Conservation (phyloP, 1,140 invertebrate genomes). For the Bombus soroeensis region DNA sequence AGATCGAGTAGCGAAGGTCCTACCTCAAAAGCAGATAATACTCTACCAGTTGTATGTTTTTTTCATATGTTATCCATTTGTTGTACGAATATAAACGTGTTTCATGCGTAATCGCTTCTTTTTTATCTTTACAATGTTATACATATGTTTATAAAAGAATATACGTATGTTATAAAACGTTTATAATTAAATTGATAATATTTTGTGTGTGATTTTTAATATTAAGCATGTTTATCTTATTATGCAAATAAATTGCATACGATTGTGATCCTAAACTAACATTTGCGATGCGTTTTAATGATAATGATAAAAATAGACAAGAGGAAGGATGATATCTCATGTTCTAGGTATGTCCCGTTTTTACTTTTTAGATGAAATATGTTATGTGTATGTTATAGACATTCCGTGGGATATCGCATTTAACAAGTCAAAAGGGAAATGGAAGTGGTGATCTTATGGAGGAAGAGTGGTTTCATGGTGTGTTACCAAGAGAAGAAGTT, state of each 20-base stretch:
- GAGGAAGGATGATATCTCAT: background rate
- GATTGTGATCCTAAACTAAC: slow-evolving; percentile 21
- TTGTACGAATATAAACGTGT: slow-evolving; percentile 41
- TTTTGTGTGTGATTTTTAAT: slow-evolving; percentile 1
- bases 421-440: slow-evolving; percentile 75
- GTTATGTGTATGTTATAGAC: slow-evolving; percentile 65
- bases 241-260: background rate
- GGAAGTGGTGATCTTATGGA: slow-evolving; percentile 86
- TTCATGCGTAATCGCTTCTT: slow-evolving; percentile 37
- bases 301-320: background rate
- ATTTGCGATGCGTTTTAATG: background rate
- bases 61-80: slow-evolving; percentile 60
- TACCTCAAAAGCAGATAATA: slow-evolving; percentile 70
- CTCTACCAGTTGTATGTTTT: slow-evolving; percentile 77
- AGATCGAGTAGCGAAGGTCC: slow-evolving; percentile 79
- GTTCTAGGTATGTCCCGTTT: background rate
- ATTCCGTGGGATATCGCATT: slow-evolving; percentile 73
- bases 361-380: background rate
- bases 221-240: slow-evolving; percentile 19
- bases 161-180: background rate
- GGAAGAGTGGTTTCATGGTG: slow-evolving; percentile 99
- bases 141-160: background rate
- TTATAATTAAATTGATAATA: slow-evolving; percentile 2
- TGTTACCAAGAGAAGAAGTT: slow-evolving; percentile 97
- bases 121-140: background rate